A percentile compares a stretch with the other conserved stretches of the same genome.
Evolutionary conservation across 2,888 invertebrate genomes (phyloP).

Genomic region (Tanaodytes sp.): DNA sequence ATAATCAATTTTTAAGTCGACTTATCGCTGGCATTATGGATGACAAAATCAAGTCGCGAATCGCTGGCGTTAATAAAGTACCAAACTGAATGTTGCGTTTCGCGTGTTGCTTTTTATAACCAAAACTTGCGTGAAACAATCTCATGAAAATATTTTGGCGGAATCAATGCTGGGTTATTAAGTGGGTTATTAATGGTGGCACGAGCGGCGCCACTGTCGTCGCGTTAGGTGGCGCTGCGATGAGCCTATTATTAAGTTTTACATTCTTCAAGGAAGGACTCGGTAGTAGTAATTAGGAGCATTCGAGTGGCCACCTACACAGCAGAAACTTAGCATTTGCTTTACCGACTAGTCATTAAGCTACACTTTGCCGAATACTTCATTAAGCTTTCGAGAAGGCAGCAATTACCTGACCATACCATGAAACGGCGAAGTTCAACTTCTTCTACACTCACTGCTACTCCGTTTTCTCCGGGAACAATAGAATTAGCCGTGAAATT

Average conservation of each 20-base stretch:
- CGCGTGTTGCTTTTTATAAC: too few relatives aligned
- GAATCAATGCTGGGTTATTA: too few relatives aligned
- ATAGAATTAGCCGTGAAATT: slow-evolving; percentile 63
- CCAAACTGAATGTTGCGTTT: too few relatives aligned
- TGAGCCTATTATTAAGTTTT: slow-evolving; percentile 39
- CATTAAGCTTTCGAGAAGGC: slow-evolving; percentile 56
- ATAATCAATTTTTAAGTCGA: too few relatives aligned
- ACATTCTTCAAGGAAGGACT: slow-evolving; percentile 31
- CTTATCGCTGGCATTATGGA: too few relatives aligned
- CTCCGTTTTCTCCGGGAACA: slow-evolving; percentile 59
- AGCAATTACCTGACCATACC: slow-evolving; percentile 59
- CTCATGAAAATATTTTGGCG: too few relatives aligned
- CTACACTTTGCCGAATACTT: slow-evolving; percentile 57
- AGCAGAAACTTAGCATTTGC: slow-evolving; percentile 52
- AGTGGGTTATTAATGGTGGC: too few relatives aligned
- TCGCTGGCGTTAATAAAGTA: too few relatives aligned
- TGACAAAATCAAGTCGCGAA: too few relatives aligned
- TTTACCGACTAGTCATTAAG: slow-evolving; percentile 53
- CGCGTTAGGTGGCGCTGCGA: slow-evolving; percentile 7
- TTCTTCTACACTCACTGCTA: slow-evolving; percentile 47
- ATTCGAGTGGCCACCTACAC: slow-evolving; percentile 52
- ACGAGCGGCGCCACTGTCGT: slow-evolving; percentile 4
- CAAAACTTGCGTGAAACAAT: too few relatives aligned
- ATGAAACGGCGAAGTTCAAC: slow-evolving; percentile 51
- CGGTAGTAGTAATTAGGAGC: slow-evolving; percentile 44